These are phyloP conservation scores for Sterrhoptilus dennistouni DNA, from an alignment of 2,113 vertebrate genomes.

Conservation along the genomic window DNA sequence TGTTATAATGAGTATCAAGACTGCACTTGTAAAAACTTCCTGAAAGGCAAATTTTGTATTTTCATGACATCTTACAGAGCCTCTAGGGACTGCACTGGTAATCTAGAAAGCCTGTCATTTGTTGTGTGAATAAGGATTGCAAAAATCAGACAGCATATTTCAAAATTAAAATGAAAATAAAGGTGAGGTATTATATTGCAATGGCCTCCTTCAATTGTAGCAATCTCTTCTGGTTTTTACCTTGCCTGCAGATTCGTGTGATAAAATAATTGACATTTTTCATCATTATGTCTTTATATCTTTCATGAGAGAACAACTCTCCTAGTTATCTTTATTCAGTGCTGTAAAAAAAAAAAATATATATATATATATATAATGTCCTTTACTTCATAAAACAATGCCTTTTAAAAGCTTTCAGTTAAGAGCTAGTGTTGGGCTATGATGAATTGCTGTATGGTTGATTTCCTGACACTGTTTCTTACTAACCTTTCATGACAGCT, in stretches of 20 bases:
- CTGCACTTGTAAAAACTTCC: neutral
- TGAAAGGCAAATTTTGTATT: neutral
- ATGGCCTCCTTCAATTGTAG: slow-evolving; percentile 8
- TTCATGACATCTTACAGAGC: neutral
- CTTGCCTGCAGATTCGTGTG: neutral
- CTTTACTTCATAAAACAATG: slow-evolving; percentile 83
- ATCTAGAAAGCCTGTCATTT: neutral
- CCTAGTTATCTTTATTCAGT: slow-evolving; percentile 74
- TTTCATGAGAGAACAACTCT: slow-evolving; percentile 48
- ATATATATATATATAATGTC: too few relatives aligned
- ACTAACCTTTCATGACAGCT: slow-evolving; percentile 95
- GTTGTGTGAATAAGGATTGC: neutral
- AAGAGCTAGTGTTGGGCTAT: slow-evolving; percentile 82
- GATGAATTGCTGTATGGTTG: slow-evolving; percentile 93
- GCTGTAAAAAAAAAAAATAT: slow-evolving; percentile 67
- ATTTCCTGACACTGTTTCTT: slow-evolving; percentile 74
- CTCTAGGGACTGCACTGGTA: neutral
- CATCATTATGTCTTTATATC: slow-evolving; percentile 65
- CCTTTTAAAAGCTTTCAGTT: slow-evolving; percentile 84
- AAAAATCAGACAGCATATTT: neutral
- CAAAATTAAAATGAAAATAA: slow-evolving; percentile 43
- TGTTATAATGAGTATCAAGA: neutral
- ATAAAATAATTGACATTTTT: slow-evolving; percentile 64
- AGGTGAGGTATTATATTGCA: neutral
- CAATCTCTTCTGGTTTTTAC: slow-evolving; percentile 18